Percentiles rank a stretch among this genome's conserved stretches.
These are phyloP conservation scores for Epicauta chinensis DNA, from an alignment of 1,140 invertebrate genomes.

Conservation along the genomic window DNA sequence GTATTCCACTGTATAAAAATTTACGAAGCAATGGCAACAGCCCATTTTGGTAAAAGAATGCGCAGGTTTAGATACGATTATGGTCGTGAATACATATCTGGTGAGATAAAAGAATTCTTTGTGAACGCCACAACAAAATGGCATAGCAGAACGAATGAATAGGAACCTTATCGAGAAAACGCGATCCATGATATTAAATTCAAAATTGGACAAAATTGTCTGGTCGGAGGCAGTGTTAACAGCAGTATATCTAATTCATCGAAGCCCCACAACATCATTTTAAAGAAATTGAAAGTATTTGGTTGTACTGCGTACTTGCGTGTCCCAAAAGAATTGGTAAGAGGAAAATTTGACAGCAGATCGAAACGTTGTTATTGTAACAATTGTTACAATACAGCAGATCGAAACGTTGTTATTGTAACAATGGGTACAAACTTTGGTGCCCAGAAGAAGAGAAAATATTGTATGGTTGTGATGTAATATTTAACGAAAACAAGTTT, in stretches of 20 bases:
- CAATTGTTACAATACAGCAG: background rate
- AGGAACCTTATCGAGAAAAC: conserved; percentile 39
- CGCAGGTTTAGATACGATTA: too few species aligned
- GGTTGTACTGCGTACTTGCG: conserved; percentile 27
- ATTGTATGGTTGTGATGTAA: conserved; percentile 1
- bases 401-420: background rate
- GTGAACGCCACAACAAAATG: conserved; percentile 44
- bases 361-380: background rate
- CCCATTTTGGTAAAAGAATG: too few species aligned
- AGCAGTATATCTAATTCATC: too few species aligned
- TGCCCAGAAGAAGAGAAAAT: background rate
- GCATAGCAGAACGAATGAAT: conserved; percentile 42
- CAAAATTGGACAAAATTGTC: conserved; percentile 33
- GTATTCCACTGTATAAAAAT: conserved; percentile 15
- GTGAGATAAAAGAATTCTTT: conserved; percentile 9
- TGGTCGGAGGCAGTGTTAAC: conserved; percentile 42
- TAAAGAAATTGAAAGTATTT: too few species aligned
- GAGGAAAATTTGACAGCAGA: conserved; percentile 18
- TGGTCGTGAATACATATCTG: conserved; percentile 19
- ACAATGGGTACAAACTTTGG: conserved; percentile 6
- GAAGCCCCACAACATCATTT: too few species aligned
- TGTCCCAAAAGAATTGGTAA: conserved; percentile 22
- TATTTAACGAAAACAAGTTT: conserved; percentile 1
- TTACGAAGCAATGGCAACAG: too few species aligned
- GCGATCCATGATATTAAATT: conserved; percentile 35